Conservation (phyloP, 30 jellyfish, hydroid and myxozoan species). For the Hydractinia echinata region DNA sequence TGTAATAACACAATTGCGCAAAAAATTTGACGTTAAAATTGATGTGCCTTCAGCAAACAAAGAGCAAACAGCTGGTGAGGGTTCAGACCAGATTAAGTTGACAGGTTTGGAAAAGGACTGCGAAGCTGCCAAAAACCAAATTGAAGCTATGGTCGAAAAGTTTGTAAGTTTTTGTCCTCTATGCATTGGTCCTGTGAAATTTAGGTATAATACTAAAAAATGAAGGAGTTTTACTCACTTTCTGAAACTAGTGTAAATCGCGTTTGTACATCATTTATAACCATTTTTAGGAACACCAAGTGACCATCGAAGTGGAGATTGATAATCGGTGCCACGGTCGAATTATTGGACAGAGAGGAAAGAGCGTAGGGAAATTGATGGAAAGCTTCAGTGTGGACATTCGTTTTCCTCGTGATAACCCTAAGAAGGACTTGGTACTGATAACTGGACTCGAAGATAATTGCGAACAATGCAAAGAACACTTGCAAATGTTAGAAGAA, state of each 20-base stretch:
- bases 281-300: slow-evolving; percentile 55
- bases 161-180: slow-evolving; percentile 41
- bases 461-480: slow-evolving; percentile 85
- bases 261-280: neutral
- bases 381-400: slow-evolving; percentile 78
- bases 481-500: slow-evolving; percentile 69
- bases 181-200: too few relatives aligned
- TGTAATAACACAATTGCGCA: slow-evolving; percentile 66
- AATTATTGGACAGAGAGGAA: slow-evolving; percentile 82
- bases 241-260: neutral
- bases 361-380: slow-evolving; percentile 71
- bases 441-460: slow-evolving; percentile 84
- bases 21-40: slow-evolving; percentile 63
- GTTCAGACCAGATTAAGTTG: slow-evolving; percentile 43
- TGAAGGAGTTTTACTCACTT: too few relatives aligned
- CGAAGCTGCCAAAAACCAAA: slow-evolving; percentile 66
- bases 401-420: slow-evolving; percentile 83
- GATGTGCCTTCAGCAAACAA: slow-evolving; percentile 60
- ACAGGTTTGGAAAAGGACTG: slow-evolving; percentile 77
- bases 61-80: slow-evolving; percentile 38
- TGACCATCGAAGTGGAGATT: slow-evolving; percentile 57
- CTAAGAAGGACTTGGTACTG: slow-evolving; percentile 31
- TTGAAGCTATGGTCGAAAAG: slow-evolving; percentile 57
- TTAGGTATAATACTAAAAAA: too few relatives aligned
- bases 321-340: slow-evolving; percentile 88